Conservation (phyloP, 2,113 vertebrate species). For the Entosphenus tridentatus region DNA sequence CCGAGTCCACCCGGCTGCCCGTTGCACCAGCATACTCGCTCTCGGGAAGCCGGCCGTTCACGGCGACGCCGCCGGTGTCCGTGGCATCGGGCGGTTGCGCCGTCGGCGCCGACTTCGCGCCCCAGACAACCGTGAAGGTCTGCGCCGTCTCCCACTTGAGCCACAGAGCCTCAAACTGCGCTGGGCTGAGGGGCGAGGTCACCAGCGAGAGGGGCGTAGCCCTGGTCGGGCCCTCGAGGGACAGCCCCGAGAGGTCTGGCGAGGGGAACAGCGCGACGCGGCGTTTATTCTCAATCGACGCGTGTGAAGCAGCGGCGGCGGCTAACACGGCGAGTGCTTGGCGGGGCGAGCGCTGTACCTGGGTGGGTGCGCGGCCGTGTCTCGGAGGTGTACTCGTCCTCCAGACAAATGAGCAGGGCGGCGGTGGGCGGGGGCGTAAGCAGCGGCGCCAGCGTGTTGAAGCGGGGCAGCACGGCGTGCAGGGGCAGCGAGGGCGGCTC, state of each 20-base stretch:
- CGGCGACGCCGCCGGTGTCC: too few relatives aligned
- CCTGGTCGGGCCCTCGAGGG: slow-evolving; percentile 11
- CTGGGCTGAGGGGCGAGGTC: slow-evolving; percentile 25
- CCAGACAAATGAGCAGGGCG: slow-evolving; percentile 17
- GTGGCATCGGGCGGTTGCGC: too few relatives aligned
- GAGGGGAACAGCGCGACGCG: not conserved
- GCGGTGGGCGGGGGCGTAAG: slow-evolving; percentile 25
- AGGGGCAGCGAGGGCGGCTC: slow-evolving; percentile 18
- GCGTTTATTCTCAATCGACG: not conserved
- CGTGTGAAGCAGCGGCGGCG: not conserved
- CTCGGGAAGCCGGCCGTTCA: too few relatives aligned
- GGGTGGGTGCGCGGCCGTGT: slow-evolving; percentile 13
- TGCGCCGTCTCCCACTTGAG: slow-evolving; percentile 21
- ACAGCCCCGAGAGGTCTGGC: not conserved
- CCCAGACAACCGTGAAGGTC: slow-evolving; percentile 21
- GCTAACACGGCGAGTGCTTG: not conserved
- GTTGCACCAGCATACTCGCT: too few relatives aligned
- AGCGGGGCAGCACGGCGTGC: slow-evolving; percentile 41
- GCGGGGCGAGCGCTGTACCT: slow-evolving; percentile 1
- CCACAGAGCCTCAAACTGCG: slow-evolving; percentile 40
- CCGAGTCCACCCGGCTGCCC: slow-evolving; percentile 11
- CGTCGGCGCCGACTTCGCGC: slow-evolving; percentile 15
- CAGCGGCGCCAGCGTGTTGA: slow-evolving; percentile 50
- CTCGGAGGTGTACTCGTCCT: slow-evolving; percentile 10
- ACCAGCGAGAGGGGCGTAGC: slow-evolving; percentile 18